Base-by-base conservation (phyloP, 1,140 invertebrate species). In the Oedothorax gibbosus region DNA sequence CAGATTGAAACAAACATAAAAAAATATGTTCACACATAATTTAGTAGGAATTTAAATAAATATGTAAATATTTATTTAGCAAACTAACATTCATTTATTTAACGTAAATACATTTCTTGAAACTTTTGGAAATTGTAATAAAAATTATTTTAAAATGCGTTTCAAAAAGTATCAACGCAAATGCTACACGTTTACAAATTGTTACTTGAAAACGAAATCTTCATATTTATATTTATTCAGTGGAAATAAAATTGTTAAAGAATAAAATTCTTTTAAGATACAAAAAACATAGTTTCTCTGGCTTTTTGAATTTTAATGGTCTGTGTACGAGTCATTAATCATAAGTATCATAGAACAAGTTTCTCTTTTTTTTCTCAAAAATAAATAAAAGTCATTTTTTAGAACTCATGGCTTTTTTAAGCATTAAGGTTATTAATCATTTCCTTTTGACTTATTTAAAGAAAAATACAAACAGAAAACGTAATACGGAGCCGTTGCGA, bases 241-340 rank as follows among this genome's bases (percentile, higher is more conserved):
- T 35, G 35, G 5, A 35, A 35, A 14, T 60, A 60, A 14, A 60
- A 60, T 60, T 2, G 1, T 12, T 60, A 60, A 60, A 60, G n/a
- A 12, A 14, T 60, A 60, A 60, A 60, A 60, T 3, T 60, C 57
- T 60, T 60, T 14, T 60, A 60, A 60, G 12, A 60, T 60, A 14
- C 57, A 14, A 60, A 18, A 14, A 60, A 18, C 2, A 60, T 60
- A 60, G n/a, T 60, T 60, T 60, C n/a, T 12, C 66, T 21, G 12
- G 21, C 66, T 20, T 56, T 80, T 80, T 80, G 35, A 62, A 56
- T 62, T 54, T 80, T 82, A 72, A 82, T 72, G 56, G 56, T 14
- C 64, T 82, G 51, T 62, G 51, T 57, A 69, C 73, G 69, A 9
- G 51, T 54, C 79, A 73, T 82, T 82, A 72, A 82, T 82, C 79